phyloP scores from a whole-genome alignment of 1,140 invertebrate genomes.

The Delia radicum region DNA sequence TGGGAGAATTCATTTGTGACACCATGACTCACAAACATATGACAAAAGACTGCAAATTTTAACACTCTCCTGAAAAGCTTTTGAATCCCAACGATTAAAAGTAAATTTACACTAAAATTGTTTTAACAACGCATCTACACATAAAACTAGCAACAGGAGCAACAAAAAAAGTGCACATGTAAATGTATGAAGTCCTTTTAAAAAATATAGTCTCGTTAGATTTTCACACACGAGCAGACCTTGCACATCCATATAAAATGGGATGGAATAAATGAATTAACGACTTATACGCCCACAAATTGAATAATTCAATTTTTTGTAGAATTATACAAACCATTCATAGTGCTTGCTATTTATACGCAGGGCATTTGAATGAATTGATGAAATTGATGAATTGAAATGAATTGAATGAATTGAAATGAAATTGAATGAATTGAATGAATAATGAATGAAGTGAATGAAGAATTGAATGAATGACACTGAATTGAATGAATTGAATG shows the following conservation, averaged over 20 bases:
- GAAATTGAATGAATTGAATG: too few species aligned
- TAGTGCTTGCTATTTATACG: too few species aligned
- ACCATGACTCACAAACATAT: background rate
- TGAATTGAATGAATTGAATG: too few species aligned
- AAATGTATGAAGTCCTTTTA: background rate
- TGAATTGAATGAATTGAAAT: too few species aligned
- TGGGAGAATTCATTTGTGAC: constrained; percentile 3
- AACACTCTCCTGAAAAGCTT: background rate
- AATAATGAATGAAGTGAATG: too few species aligned
- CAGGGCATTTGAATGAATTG: too few species aligned
- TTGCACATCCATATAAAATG: constrained; percentile 5
- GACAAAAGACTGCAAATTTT: background rate
- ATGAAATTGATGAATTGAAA: too few species aligned
- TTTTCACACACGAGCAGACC: too few species aligned
- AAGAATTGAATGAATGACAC: too few species aligned
- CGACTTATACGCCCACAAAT: constrained; percentile 23
- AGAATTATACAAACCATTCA: constrained; percentile 9
- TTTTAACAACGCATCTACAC: background rate
- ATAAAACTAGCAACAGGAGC: background rate
- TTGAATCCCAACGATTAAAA: constrained; percentile 13
- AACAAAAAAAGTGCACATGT: background rate
- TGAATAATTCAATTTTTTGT: constrained; percentile 26
- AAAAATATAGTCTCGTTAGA: too few species aligned
- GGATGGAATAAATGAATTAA: constrained; percentile 26
- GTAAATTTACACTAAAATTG: constrained; percentile 19